These are phyloP conservation scores for Limenitis camilla DNA, from an alignment of 2,888 invertebrate genomes.

Conservation along the genomic window DNA sequence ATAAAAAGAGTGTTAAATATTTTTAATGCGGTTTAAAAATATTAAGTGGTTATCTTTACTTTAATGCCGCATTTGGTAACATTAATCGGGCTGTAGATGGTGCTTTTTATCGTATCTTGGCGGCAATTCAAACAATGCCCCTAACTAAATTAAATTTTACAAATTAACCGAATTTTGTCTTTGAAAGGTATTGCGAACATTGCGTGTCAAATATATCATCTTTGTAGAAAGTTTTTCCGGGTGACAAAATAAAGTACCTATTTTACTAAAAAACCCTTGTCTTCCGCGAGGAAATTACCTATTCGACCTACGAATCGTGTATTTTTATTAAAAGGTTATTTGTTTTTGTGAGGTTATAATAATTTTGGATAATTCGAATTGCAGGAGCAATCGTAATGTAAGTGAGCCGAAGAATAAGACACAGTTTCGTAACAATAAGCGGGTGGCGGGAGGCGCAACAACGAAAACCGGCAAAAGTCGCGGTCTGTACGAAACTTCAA, in stretches of 20 bases:
- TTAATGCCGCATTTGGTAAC: slow-evolving; percentile 52
- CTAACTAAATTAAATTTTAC: slow-evolving; percentile 38
- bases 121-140: slow-evolving; percentile 55
- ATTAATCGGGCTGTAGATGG: slow-evolving; percentile 51
- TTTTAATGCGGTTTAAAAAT: slow-evolving; percentile 42
- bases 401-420: slow-evolving; percentile 34
- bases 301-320: neutral
- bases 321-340: neutral
- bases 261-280: slow-evolving; percentile 8
- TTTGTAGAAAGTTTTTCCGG: slow-evolving; percentile 12
- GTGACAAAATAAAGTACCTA: neutral
- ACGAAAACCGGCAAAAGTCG: slow-evolving; percentile 30
- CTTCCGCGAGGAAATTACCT: neutral
- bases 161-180: slow-evolving; percentile 26
- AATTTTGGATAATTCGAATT: slow-evolving; percentile 24
- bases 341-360: neutral
- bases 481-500: slow-evolving; percentile 34
- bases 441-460: slow-evolving; percentile 32
- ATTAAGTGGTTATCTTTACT: slow-evolving; percentile 48
- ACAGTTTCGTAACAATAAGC: slow-evolving; percentile 35
- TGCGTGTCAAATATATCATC: slow-evolving; percentile 9
- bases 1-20: slow-evolving; percentile 32
- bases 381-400: slow-evolving; percentile 29
- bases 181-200: slow-evolving; percentile 24
- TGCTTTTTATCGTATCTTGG: slow-evolving; percentile 52